Conservation (phyloP, 2,888 invertebrate species). For the Drosophila neonasuta region DNA sequence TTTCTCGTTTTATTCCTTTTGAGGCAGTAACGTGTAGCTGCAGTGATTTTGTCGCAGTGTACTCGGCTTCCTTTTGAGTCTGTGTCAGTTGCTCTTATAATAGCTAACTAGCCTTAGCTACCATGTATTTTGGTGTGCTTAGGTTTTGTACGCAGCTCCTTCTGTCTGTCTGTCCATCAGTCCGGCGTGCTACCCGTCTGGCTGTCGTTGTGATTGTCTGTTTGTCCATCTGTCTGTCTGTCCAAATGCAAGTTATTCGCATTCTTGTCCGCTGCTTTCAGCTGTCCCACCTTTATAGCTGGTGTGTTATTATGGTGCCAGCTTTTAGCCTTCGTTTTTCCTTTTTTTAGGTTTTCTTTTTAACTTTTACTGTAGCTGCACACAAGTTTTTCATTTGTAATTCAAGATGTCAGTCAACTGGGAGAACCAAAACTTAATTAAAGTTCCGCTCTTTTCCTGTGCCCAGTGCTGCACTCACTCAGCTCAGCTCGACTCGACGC, state of each 20-base stretch:
- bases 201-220: constrained; percentile 10
- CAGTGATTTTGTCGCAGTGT: constrained; percentile 48
- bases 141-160: constrained; percentile 53
- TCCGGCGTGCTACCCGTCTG: constrained; percentile 32
- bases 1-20: constrained; percentile 10
- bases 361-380: constrained; percentile 63
- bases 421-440: constrained; percentile 80
- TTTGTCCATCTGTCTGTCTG: constrained; percentile 34
- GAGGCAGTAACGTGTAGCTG: constrained; percentile 16
- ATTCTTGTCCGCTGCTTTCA: constrained; percentile 60
- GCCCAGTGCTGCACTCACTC: constrained; percentile 33
- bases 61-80: constrained; percentile 24
- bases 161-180: constrained; percentile 4
- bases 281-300: constrained; percentile 66
- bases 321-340: constrained; percentile 42
- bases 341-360: constrained; percentile 32
- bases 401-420: constrained; percentile 81
- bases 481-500: not conserved
- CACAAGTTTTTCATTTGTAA: constrained; percentile 80
- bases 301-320: constrained; percentile 71
- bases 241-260: constrained; percentile 71
- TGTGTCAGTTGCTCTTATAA: constrained; percentile 36
- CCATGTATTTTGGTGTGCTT: constrained; percentile 53
- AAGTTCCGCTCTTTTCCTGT: constrained; percentile 77
- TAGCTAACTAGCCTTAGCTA: constrained; percentile 54